Evolutionary conservation across 2,888 invertebrate genomes (phyloP).

Genomic region (Drosophila falleni): DNA sequence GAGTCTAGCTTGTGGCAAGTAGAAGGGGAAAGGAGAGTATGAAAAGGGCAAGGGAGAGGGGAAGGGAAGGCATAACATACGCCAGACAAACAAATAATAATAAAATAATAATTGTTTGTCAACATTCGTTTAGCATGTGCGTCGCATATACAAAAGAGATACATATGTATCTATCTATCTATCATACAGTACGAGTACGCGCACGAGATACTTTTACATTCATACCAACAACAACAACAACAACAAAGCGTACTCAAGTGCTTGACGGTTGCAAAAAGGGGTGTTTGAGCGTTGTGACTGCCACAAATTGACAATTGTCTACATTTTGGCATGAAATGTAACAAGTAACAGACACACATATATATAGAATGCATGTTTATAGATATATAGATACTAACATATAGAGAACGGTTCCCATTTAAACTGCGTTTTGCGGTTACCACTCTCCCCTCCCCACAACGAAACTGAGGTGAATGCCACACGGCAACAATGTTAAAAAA

Average conservation of each 20-base stretch:
- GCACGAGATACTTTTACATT: conserved; percentile 10
- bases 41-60: conserved; percentile 18
- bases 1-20: conserved; percentile 20
- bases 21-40: conserved; percentile 1
- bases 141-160: conserved; percentile 34
- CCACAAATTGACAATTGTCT: conserved; percentile 75
- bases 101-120: conserved; percentile 83
- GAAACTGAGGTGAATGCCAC: conserved; percentile 62
- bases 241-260: conserved; percentile 27
- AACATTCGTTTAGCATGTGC: conserved; percentile 83
- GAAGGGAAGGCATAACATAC: conserved; percentile 22
- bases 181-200: neutral
- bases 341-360: conserved; percentile 14
- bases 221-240: neutral
- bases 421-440: conserved; percentile 77
- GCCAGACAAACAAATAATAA: conserved; percentile 80
- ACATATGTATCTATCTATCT: conserved; percentile 25
- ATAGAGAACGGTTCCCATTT: conserved; percentile 50
- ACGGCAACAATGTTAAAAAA: conserved; percentile 26
- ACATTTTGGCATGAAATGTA: conserved; percentile 77
- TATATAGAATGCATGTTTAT: neutral
- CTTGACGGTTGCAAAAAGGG: conserved; percentile 59
- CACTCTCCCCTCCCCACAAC: neutral
- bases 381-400: conserved; percentile 5
- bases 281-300: conserved; percentile 57